Evolutionary conservation across 2,113 vertebrate genomes (phyloP), one percentile per base, ranked within the genome.

Genomic region (Forbesichthys papilliferus): DNA sequence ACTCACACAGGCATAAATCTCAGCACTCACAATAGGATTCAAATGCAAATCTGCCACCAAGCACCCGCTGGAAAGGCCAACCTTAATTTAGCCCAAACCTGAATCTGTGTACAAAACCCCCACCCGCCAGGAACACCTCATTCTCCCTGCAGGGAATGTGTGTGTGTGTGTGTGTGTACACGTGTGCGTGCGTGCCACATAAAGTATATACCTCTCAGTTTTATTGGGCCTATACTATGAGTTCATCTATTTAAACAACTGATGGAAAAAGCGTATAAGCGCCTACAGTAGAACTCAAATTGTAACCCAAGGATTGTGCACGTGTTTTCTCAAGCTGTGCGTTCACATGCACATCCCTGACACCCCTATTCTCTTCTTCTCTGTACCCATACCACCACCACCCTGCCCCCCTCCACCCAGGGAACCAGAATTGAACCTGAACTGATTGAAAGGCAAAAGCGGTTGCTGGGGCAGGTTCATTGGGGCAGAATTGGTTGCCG

Each of bases 371-470:
- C 55, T 12, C 47, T 14, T 4, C 18, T 34, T 42, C 42, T 42
- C 58, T 66, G 57, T 70, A 66, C 69, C 67, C 62, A 53, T 81
- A 72, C 79, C 77, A 80, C 71, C 74, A 54, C 56, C 46, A 46
- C 52, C 62, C 73, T 33, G 67, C 64, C 34, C 62, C 56, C 66
- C 68, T 80, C 64, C n/a, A 65, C 65, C 64, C 54, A 77, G 64
- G 59, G 59, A 83, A 65, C 81, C 83, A 89, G 71, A 85, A 86
- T 86, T 88, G 77, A 85, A 90, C 86, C 86, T 88, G 84, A 91
- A 91, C 88, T 90, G 84, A 91, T 88, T 86, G 67, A 59, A 74
- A 92, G 87, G 88, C 82, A 91, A 91, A 91, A 87, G 86, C 84
- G 86, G 87, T 91, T 92, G 86, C 89, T 7, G 42, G 81, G 90